These are phyloP conservation scores for Fulica atra DNA, from an alignment of 2,113 vertebrate species.

Conservation along the genomic window DNA sequence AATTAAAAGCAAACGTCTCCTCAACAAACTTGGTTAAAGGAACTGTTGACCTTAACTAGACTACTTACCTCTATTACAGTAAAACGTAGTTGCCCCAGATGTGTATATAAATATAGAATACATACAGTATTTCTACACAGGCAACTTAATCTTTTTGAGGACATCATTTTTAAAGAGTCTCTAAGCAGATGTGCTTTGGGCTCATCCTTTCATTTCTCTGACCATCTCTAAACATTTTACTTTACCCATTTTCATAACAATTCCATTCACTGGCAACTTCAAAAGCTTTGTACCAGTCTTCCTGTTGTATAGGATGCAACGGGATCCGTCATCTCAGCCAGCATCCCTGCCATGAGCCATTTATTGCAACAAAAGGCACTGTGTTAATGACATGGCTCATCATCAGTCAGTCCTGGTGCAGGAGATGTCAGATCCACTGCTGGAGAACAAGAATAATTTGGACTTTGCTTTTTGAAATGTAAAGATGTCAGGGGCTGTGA, in stretches of 20 bases:
- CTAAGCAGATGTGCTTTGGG: neutral
- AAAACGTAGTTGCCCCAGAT: neutral
- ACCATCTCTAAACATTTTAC: constrained; percentile 17
- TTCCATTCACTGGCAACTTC: constrained; percentile 36
- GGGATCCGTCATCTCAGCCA: neutral
- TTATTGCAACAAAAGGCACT: constrained; percentile 51
- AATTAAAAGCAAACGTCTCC: neutral
- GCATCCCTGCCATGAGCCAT: constrained; percentile 60
- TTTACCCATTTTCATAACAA: constrained; percentile 1
- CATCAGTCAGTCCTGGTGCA: constrained; percentile 55
- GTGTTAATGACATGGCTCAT: constrained; percentile 34
- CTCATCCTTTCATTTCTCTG: neutral
- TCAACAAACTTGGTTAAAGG: neutral
- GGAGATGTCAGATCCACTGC: constrained; percentile 56
- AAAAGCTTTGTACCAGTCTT: constrained; percentile 39
- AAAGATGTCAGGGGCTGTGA: constrained; percentile 18
- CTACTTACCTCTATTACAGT: neutral
- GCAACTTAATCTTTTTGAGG: neutral
- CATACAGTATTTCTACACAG: neutral
- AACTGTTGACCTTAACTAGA: neutral
- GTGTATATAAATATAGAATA: neutral
- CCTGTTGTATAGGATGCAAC: constrained; percentile 8
- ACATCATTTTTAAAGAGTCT: neutral
- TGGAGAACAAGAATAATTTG: constrained; percentile 54
- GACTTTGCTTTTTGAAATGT: constrained; percentile 49